These are phyloP conservation scores for Chydorus sphaericus DNA, from an alignment of 2,888 invertebrate genomes.

Conservation along the genomic window DNA sequence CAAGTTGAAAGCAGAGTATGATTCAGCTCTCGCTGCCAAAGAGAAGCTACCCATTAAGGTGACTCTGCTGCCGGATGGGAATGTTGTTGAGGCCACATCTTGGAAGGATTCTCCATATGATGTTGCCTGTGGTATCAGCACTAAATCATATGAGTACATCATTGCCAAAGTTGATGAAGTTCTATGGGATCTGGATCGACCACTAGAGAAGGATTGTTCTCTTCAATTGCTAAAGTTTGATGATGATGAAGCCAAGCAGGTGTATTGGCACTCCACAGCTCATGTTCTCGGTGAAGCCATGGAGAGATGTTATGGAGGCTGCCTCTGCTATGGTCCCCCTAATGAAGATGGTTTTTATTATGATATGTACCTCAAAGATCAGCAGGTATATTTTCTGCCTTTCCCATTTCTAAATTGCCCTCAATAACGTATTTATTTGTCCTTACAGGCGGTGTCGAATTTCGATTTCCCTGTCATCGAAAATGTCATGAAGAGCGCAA, in stretches of 20 bases:
- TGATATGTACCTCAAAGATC: conserved; percentile 80
- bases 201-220: conserved; percentile 68
- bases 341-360: conserved; percentile 90
- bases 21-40: conserved; percentile 56
- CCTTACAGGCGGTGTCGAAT: conserved; percentile 49
- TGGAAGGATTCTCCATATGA: conserved; percentile 91
- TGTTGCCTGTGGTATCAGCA: conserved; percentile 79
- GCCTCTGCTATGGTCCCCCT: conserved; percentile 96
- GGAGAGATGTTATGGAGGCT: conserved; percentile 90
- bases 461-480: conserved; percentile 77
- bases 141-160: conserved; percentile 85
- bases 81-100: conserved; percentile 65
- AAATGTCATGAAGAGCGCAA: conserved; percentile 65
- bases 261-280: conserved; percentile 99
- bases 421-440: too few species aligned
- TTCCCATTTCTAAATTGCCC: too few species aligned
- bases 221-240: conserved; percentile 86
- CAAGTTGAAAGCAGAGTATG: conserved; percentile 64
- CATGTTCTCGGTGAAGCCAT: conserved; percentile 95
- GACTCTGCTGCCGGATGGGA: conserved; percentile 85
- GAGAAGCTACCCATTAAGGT: conserved; percentile 61
- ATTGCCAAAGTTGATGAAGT: conserved; percentile 85
- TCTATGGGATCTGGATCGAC: conserved; percentile 93
- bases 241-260: conserved; percentile 82
- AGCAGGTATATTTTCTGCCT: conserved; percentile 40